Conservation (phyloP, 1,140 invertebrate genomes). For the Intoshia linei region DNA sequence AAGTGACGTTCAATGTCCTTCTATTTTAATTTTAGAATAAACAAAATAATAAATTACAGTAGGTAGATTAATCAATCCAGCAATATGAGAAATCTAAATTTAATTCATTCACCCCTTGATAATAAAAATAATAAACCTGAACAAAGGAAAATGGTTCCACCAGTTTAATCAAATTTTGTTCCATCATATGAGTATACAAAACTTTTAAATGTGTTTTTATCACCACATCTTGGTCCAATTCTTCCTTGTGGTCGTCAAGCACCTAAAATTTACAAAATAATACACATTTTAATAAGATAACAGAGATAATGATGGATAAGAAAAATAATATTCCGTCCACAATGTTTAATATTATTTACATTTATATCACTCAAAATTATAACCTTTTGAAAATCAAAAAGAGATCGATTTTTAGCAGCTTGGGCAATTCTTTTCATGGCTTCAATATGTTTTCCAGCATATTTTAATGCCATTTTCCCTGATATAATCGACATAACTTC, state of each 20-base stretch:
- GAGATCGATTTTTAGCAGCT: conserved; percentile 66
- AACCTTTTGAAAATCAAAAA: conserved; percentile 57
- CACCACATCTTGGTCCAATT: conserved; percentile 75
- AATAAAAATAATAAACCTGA: conserved; percentile 32
- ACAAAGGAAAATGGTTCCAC: conserved; percentile 93
- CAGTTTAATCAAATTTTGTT: conserved; percentile 86
- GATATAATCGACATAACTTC: conserved; percentile 75
- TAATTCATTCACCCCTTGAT: not conserved
- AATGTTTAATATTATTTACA: not conserved
- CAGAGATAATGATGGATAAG: not conserved
- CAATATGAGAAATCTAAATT: conserved; percentile 37
- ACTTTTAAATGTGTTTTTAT: conserved; percentile 74
- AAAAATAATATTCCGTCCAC: not conserved
- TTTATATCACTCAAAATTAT: not conserved
- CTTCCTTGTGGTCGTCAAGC: conserved; percentile 35
- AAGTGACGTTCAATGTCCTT: conserved; percentile 81
- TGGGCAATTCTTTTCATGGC: conserved; percentile 84
- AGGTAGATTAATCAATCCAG: conserved; percentile 49
- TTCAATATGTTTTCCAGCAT: conserved; percentile 66
- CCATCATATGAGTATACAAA: conserved; percentile 83
- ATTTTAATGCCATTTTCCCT: conserved; percentile 77
- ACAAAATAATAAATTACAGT: conserved; percentile 11
- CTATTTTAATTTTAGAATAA: conserved; percentile 18
- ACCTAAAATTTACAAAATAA: not conserved
- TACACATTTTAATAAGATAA: not conserved